Evolutionary conservation across 2,888 invertebrate species (phyloP), one percentile per base, ranked within the genome.

Genomic region (Magallana nippona): DNA sequence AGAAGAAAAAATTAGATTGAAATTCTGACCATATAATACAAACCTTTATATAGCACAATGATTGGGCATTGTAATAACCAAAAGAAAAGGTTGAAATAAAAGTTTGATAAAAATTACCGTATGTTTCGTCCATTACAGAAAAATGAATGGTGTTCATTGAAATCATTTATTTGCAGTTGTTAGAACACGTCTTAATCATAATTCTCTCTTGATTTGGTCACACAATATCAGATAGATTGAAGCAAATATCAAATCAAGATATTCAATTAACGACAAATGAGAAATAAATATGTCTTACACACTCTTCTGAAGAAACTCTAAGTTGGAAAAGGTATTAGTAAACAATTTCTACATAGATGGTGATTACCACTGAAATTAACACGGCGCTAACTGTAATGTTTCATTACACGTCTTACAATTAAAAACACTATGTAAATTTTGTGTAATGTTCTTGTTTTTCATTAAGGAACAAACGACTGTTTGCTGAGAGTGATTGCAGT

Each of bases 321-420:
- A 8, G 44, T 44, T 27, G 32, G 10, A 32, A 71, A 22, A 71
- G 15, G 32, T 71, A 22, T 71, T 71, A 15, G 22, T 10, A 27
- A 22, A 71, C 71, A 71, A 71, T 27, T 15, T 71, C 32, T 71
- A 44, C 44, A 44, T 44, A 44, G 44, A 44, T 44, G 44, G 5
- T 71, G 22, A 32, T 71, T 71, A 22, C 22, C 22, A 60, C 22
- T 71, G 71, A 27, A 71, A 71, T 71, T 71, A 71, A 71, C 27
- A 71, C 71, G 15, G 2, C 13, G 22, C 15, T 15, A 15, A 15
- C 11, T 71, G 0, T 27, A 71, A 32, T 27, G 15, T 71, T 32
- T 27, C 60, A 60, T 60, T 60, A 60, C 60, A 60, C n/a, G 15
- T 60, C n/a, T 32, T 27, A 71, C 27, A 71, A 71, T 15, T 71